These are phyloP conservation scores for Drosophila nannoptera DNA, from an alignment of 1,140 invertebrate genomes.

Conservation along the genomic window DNA sequence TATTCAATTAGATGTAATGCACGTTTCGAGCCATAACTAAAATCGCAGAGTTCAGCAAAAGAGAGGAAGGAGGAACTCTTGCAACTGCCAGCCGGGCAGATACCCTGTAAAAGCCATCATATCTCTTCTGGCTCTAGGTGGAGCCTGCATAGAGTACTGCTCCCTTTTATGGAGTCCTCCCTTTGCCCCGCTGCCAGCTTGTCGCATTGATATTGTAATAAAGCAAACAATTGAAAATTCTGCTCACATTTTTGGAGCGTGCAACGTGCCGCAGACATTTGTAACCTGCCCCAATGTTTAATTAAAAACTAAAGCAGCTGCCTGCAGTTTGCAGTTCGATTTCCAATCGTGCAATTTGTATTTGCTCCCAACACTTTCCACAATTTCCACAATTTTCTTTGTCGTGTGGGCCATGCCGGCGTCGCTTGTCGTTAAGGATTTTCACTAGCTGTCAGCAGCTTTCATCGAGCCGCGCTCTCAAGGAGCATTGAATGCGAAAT, in stretches of 20 bases:
- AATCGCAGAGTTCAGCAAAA: conserved; percentile 31
- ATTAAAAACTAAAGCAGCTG: conserved; percentile 72
- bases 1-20: conserved; percentile 70
- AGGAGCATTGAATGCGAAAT: background rate
- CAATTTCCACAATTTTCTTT: conserved; percentile 22
- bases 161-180: too few species aligned
- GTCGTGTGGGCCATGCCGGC: conserved; percentile 2
- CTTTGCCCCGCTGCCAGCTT: too few species aligned
- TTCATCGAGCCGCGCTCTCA: conserved; percentile 1
- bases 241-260: conserved; percentile 18
- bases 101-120: background rate
- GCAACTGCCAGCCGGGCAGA: background rate
- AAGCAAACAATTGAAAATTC: background rate
- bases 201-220: too few species aligned
- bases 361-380: conserved; percentile 8
- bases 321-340: conserved; percentile 35
- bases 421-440: conserved; percentile 28
- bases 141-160: too few species aligned
- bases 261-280: conserved; percentile 47
- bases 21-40: conserved; percentile 39
- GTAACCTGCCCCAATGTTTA: conserved; percentile 52
- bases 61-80: background rate
- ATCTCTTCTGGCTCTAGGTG: background rate
- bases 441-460: conserved; percentile 42
- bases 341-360: conserved; percentile 44